These are phyloP conservation scores for Poecilobothrus nobilitatus DNA, from an alignment of 2,888 invertebrate species.

Conservation along the genomic window DNA sequence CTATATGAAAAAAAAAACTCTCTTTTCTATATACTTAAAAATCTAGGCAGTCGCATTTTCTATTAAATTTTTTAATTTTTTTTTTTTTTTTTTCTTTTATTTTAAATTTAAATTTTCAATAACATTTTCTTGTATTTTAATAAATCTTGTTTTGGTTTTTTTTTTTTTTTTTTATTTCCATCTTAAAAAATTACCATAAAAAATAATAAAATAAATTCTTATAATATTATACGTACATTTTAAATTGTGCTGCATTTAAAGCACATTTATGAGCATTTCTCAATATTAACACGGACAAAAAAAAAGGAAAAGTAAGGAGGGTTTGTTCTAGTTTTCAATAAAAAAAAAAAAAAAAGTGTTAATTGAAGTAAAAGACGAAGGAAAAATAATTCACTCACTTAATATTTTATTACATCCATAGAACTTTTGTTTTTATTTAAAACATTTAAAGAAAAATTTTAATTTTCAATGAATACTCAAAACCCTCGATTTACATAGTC, in stretches of 20 bases:
- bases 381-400: too few relatives aligned
- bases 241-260: not conserved
- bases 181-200: not conserved
- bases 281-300: too few relatives aligned
- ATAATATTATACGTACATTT: not conserved
- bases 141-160: not conserved
- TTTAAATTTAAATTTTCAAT: not conserved
- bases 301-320: too few relatives aligned
- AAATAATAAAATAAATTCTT: not conserved
- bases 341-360: too few relatives aligned
- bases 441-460: too few relatives aligned
- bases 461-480: too few relatives aligned
- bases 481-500: too few relatives aligned
- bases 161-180: too few relatives aligned
- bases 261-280: not conserved
- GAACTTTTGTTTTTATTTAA: too few relatives aligned
- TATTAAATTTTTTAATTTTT: not conserved
- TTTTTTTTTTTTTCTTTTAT: not conserved
- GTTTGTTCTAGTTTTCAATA: too few relatives aligned
- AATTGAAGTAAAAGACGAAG: too few relatives aligned
- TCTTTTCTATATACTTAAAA: not conserved
- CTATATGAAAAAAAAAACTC: not conserved
- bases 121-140: not conserved
- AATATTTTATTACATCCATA: too few relatives aligned
- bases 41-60: constrained; percentile 1